Conservation (phyloP, 2,113 vertebrate genomes). For the Pogona vitticeps region DNA sequence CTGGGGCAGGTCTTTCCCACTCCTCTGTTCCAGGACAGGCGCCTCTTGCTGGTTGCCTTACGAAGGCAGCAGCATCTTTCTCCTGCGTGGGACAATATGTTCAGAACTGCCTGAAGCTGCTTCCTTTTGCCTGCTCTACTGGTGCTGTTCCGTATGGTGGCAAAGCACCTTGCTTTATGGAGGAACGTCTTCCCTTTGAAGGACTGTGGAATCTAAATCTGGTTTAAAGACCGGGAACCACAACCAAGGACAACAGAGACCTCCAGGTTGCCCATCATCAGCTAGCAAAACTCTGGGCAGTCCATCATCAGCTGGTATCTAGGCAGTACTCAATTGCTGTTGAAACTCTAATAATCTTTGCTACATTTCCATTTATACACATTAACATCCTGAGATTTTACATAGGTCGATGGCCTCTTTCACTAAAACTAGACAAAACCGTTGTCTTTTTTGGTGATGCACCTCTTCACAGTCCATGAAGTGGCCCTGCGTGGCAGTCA, state of each 20-base stretch:
- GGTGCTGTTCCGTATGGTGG: neutral
- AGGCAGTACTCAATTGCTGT: neutral
- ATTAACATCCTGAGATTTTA: too few relatives aligned
- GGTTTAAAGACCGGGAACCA: neutral
- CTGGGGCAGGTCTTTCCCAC: neutral
- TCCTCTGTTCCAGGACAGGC: constrained; percentile 25
- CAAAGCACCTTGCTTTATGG: neutral
- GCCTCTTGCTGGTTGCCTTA: constrained; percentile 17
- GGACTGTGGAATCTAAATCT: neutral
- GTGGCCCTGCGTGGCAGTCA: too few relatives aligned
- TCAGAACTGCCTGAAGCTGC: rapidly evolving
- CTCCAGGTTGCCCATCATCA: neutral
- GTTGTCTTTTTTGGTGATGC: too few relatives aligned
- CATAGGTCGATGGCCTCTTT: too few relatives aligned
- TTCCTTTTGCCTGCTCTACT: neutral
- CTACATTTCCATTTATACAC: too few relatives aligned
- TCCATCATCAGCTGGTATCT: neutral
- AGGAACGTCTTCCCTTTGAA: neutral
- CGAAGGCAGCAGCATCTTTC: neutral
- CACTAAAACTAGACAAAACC: too few relatives aligned
- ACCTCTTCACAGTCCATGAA: too few relatives aligned
- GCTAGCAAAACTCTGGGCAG: neutral
- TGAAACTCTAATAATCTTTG: neutral
- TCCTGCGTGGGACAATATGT: neutral
- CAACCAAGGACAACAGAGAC: neutral